Conservation (phyloP, 2,797 vertebrate species). For the Gymnoscopelus microlampas region DNA sequence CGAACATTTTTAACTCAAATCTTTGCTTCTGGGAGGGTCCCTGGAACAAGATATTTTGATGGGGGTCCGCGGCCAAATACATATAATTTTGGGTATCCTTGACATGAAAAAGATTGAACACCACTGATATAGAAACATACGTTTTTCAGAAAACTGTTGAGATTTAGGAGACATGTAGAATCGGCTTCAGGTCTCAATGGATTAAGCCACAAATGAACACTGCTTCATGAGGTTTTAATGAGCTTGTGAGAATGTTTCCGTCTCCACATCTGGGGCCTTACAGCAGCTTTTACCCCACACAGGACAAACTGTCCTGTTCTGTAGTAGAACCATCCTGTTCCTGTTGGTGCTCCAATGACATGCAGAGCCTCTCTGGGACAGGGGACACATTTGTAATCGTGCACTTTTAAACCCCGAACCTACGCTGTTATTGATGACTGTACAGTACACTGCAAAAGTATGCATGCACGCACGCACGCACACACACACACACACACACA, state of each 20-base stretch:
- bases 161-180: no score
- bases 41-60: no score
- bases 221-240: not conserved
- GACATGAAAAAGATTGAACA: no score
- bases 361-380: no score
- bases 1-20: no score
- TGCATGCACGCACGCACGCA: not conserved
- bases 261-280: slow-evolving; percentile 16
- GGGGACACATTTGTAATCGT: slow-evolving; percentile 49
- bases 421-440: slow-evolving; percentile 62
- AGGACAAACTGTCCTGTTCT: slow-evolving; percentile 54
- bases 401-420: slow-evolving; percentile 57
- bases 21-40: no score
- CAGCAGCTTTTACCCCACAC: slow-evolving; percentile 33
- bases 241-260: not conserved
- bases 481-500: slow-evolving; percentile 43
- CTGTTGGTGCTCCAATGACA: slow-evolving; percentile 48
- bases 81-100: no score
- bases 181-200: no score
- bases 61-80: no score
- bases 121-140: no score
- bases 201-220: not conserved
- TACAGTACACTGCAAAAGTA: slow-evolving; percentile 43
- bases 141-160: no score
- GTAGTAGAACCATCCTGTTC: slow-evolving; percentile 25